Percentiles rank a stretch among this genome's conserved stretches.
These are phyloP conservation scores for Tychaedon coryphoeus DNA, from an alignment of 2,113 vertebrate species.

Conservation along the genomic window DNA sequence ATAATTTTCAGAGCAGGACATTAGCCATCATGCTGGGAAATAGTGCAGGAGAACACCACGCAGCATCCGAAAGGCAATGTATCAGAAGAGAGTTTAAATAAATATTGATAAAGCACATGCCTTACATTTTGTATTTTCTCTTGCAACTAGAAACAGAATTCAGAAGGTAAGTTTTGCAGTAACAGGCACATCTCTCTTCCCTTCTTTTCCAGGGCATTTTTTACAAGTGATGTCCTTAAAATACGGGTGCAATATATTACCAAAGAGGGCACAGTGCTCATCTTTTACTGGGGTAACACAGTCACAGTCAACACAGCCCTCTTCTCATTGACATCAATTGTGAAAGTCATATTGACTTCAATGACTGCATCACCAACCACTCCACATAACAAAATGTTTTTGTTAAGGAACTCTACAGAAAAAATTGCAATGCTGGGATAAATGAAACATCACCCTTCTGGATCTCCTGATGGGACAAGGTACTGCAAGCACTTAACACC, in stretches of 20 bases:
- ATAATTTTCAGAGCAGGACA: constrained; percentile 87
- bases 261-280: not conserved
- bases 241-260: not conserved
- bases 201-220: not conserved
- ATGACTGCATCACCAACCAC: not conserved
- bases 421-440: not conserved
- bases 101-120: constrained; percentile 31
- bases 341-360: constrained; percentile 9
- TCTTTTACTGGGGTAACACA: not conserved
- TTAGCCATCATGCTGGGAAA: constrained; percentile 74
- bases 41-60: constrained; percentile 68
- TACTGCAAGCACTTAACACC: not conserved
- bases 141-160: constrained; percentile 44
- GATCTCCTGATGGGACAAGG: not conserved
- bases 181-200: not conserved
- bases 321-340: not conserved
- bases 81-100: constrained; percentile 21
- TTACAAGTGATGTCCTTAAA: not conserved
- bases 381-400: not conserved
- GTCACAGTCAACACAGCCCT: not conserved
- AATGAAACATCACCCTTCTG: not conserved
- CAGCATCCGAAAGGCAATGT: not conserved
- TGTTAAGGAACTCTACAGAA: not conserved
- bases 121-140: constrained; percentile 22
- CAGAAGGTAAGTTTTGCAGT: not conserved